Evolutionary conservation across 2,888 invertebrate genomes (phyloP).

Genomic region (Napeogenes sylphis): DNA sequence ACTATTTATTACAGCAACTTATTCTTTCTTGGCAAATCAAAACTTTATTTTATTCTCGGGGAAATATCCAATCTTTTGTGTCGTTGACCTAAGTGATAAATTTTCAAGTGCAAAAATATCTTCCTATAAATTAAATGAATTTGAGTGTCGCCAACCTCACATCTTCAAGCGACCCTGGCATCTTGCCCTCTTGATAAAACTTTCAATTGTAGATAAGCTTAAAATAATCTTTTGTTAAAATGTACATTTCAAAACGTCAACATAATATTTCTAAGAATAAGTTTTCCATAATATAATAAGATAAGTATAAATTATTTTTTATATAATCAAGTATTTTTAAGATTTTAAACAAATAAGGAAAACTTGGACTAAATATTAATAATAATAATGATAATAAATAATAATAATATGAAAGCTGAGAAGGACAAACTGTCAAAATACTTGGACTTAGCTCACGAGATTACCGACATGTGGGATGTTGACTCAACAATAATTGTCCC

Average conservation of each 20-base stretch:
- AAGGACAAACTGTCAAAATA: too few species aligned
- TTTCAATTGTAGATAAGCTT: conserved; percentile 19
- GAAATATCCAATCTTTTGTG: conserved; percentile 2
- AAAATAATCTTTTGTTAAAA: conserved; percentile 4
- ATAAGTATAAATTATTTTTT: too few species aligned
- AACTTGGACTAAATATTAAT: too few species aligned
- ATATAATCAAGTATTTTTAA: too few species aligned
- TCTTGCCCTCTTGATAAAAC: conserved; percentile 29
- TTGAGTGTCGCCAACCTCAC: conserved; percentile 23
- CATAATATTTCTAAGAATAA: too few species aligned
- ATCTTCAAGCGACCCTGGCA: conserved; percentile 25
- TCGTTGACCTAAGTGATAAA: conserved; percentile 25
- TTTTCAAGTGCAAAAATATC: conserved; percentile 30
- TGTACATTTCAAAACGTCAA: conserved; percentile 1
- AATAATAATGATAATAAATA: too few species aligned
- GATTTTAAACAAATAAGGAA: too few species aligned
- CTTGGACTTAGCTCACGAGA: too few species aligned
- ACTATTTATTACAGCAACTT: not conserved
- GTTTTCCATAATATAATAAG: too few species aligned
- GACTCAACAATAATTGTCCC: too few species aligned
- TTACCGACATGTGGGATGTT: too few species aligned
- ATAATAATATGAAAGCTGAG: too few species aligned
- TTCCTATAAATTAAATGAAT: conserved; percentile 15
- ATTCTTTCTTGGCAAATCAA: not conserved
- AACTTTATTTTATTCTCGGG: not conserved